These are phyloP conservation scores for Calliopum simillimum DNA, from an alignment of 2,888 invertebrate genomes.

Conservation along the genomic window DNA sequence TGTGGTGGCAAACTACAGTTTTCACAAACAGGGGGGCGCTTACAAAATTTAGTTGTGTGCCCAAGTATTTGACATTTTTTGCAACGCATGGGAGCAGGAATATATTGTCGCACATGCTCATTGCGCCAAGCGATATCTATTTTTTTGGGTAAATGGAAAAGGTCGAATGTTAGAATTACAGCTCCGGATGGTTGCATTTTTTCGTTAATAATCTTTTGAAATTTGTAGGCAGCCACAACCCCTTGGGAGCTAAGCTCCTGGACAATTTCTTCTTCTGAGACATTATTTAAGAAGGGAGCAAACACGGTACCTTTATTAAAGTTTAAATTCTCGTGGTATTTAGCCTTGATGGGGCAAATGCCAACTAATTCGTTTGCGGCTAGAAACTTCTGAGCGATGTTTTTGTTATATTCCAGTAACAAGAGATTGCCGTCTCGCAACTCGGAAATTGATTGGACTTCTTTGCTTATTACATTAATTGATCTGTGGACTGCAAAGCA, in stretches of 20 bases:
- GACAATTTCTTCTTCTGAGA: slow-evolving; percentile 32
- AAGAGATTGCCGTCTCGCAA: slow-evolving; percentile 28
- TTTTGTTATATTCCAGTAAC: slow-evolving; percentile 26
- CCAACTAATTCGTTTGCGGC: slow-evolving; percentile 25
- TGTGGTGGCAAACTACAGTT: too few relatives aligned
- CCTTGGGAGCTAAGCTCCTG: slow-evolving; percentile 21
- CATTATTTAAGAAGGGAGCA: slow-evolving; percentile 23
- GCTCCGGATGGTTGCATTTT: slow-evolving; percentile 14
- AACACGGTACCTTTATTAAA: slow-evolving; percentile 25
- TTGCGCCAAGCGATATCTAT: slow-evolving; percentile 24
- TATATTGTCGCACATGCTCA: slow-evolving; percentile 14
- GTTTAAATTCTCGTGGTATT: slow-evolving; percentile 28
- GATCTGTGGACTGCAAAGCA: slow-evolving; percentile 30
- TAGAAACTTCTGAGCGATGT: slow-evolving; percentile 23
- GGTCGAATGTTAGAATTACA: slow-evolving; percentile 26
- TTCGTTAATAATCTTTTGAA: slow-evolving; percentile 15
- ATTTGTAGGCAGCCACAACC: slow-evolving; percentile 10
- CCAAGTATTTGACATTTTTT: slow-evolving; percentile 15
- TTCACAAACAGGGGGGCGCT: too few relatives aligned
- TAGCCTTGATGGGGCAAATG: slow-evolving; percentile 28
- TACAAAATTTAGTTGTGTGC: slow-evolving; percentile 20
- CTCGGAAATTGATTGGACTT: slow-evolving; percentile 19
- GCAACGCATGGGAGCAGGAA: slow-evolving; percentile 25
- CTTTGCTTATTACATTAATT: slow-evolving; percentile 18
- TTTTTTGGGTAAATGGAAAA: slow-evolving; percentile 10